These are phyloP conservation scores for Phania funesta DNA, from an alignment of 2,888 invertebrate species.

Conservation along the genomic window DNA sequence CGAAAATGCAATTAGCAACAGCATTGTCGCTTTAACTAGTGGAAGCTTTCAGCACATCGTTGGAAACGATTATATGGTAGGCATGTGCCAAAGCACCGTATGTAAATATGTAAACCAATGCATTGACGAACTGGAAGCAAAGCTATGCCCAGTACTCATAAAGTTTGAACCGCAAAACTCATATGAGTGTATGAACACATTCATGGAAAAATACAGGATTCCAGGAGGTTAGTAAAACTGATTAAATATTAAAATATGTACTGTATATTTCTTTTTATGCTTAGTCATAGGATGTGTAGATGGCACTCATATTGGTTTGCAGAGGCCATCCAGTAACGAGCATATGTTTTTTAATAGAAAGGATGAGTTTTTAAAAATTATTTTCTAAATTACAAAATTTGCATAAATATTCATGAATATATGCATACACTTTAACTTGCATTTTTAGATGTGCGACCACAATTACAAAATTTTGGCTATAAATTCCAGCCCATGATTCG, in stretches of 20 bases:
- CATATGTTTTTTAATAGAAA: too few relatives aligned
- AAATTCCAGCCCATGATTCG: constrained; percentile 12
- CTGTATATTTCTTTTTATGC: too few relatives aligned
- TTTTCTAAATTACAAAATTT: neutral
- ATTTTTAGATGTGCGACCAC: constrained; percentile 3
- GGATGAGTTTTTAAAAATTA: constrained; percentile 10
- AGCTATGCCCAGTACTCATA: neutral
- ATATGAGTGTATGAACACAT: constrained; percentile 1
- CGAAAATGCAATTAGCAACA: neutral
- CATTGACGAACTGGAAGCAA: neutral
- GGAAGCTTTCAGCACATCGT: constrained; percentile 1
- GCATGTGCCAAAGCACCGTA: constrained; percentile 14
- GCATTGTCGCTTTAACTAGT: neutral
- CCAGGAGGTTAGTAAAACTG: too few relatives aligned
- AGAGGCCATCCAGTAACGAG: neutral
- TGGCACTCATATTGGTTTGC: constrained; percentile 14
- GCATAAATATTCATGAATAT: neutral
- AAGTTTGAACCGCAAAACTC: neutral
- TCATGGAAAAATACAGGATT: too few relatives aligned
- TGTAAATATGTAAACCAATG: neutral
- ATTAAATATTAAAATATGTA: too few relatives aligned
- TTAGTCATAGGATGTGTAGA: too few relatives aligned
- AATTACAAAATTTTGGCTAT: constrained; percentile 5
- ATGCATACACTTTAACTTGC: neutral
- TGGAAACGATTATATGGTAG: constrained; percentile 2